These are phyloP conservation scores for Drosophila rubida DNA, from an alignment of 2,888 invertebrate species.

Conservation along the genomic window DNA sequence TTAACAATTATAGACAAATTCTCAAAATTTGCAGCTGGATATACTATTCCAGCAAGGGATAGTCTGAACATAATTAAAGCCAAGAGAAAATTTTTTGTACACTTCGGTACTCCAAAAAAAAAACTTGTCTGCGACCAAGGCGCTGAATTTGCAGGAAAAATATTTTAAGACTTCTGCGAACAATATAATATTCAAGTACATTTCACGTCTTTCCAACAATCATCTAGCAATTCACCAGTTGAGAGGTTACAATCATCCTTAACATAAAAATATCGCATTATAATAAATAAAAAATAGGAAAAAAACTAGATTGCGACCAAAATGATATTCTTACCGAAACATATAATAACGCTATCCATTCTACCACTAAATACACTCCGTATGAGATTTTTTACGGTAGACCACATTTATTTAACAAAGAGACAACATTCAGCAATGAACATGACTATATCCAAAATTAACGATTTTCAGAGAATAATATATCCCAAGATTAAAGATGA, in stretches of 20 bases:
- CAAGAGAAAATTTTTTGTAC: not conserved
- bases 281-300: not conserved
- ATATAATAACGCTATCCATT: slow-evolving; percentile 1
- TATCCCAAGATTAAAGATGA: not conserved
- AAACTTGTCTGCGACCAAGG: not conserved
- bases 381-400: not conserved
- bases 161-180: not conserved
- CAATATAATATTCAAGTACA: not conserved
- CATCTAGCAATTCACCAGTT: not conserved
- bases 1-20: not conserved
- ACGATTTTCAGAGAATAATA: not conserved
- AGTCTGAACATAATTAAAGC: not conserved
- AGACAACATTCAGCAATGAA: not conserved
- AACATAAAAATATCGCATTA: not conserved
- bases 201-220: not conserved
- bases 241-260: slow-evolving; percentile 2
- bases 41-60: not conserved
- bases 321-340: not conserved
- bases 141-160: not conserved
- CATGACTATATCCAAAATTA: not conserved
- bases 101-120: not conserved
- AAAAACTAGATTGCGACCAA: not conserved
- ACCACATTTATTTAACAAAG: not conserved
- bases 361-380: not conserved
- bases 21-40: not conserved